Conservation (phyloP, 2,797 vertebrate genomes). For the Neoniphon sammara region DNA sequence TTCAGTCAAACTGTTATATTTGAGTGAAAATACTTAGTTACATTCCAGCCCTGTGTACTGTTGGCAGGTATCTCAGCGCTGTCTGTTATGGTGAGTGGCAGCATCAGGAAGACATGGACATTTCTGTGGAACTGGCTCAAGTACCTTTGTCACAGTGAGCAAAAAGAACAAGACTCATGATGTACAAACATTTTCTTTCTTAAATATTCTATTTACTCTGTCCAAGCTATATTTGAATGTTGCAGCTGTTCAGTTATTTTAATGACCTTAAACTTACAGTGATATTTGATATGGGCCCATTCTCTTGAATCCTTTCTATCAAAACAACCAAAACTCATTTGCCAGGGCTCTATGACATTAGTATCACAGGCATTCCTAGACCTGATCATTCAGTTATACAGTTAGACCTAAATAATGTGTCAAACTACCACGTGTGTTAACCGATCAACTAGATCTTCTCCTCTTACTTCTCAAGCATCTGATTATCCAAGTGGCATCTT, state of each 20-base stretch:
- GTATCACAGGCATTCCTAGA: background rate
- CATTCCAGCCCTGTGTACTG: constrained; percentile 23
- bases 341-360: no score
- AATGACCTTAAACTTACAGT: no score
- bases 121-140: constrained; percentile 80
- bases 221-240: background rate
- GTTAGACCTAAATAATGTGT: background rate
- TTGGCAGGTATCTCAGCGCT: constrained; percentile 8
- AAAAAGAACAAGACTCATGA: background rate
- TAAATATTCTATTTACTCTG: background rate
- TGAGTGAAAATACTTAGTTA: constrained; percentile 38
- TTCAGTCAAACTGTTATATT: no score
- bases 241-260: no score
- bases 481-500: constrained; percentile 64
- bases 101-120: constrained; percentile 85
- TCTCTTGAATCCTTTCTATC: no score
- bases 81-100: constrained; percentile 61
- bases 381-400: background rate
- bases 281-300: no score
- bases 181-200: background rate
- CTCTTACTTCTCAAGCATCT: constrained; percentile 81
- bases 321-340: no score
- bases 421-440: background rate
- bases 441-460: background rate
- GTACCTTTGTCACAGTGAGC: constrained; percentile 70